Evolutionary conservation across 2,888 invertebrate species (phyloP).

Genomic region (Dendrolimus pini): DNA sequence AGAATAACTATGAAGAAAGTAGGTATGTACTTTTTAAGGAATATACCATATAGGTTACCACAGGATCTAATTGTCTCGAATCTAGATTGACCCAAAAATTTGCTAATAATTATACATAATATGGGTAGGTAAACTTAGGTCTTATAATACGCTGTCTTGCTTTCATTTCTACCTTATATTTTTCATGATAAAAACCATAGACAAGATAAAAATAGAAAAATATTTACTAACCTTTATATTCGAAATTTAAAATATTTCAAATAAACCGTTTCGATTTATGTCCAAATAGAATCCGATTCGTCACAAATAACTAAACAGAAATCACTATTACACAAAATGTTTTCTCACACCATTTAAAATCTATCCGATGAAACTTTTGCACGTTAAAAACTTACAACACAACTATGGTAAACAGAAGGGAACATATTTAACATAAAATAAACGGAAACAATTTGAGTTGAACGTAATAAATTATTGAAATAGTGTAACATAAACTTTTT

Average conservation of each 20-base stretch:
- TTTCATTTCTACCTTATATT: too few species aligned
- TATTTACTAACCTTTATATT: neutral
- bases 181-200: too few species aligned
- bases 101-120: too few species aligned
- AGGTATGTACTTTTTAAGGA: too few species aligned
- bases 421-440: conserved; percentile 15
- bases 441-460: conserved; percentile 12
- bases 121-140: too few species aligned
- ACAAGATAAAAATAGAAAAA: too few species aligned
- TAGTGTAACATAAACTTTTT: conserved; percentile 23
- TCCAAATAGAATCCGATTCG: conserved; percentile 44
- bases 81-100: too few species aligned
- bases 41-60: too few species aligned
- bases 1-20: too few species aligned
- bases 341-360: conserved; percentile 18
- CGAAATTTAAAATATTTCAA: neutral
- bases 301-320: conserved; percentile 29
- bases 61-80: too few species aligned
- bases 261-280: conserved; percentile 14
- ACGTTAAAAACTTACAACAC: conserved; percentile 27
- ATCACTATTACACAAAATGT: conserved; percentile 31
- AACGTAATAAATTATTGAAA: conserved; percentile 20
- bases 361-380: conserved; percentile 16
- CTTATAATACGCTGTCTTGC: too few species aligned
- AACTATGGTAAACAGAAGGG: conserved; percentile 23